A percentile compares a stretch with the other conserved stretches of the same genome.
These are phyloP conservation scores for Mimachlamys varia DNA, from an alignment of 2,888 invertebrate species.

Conservation along the genomic window DNA sequence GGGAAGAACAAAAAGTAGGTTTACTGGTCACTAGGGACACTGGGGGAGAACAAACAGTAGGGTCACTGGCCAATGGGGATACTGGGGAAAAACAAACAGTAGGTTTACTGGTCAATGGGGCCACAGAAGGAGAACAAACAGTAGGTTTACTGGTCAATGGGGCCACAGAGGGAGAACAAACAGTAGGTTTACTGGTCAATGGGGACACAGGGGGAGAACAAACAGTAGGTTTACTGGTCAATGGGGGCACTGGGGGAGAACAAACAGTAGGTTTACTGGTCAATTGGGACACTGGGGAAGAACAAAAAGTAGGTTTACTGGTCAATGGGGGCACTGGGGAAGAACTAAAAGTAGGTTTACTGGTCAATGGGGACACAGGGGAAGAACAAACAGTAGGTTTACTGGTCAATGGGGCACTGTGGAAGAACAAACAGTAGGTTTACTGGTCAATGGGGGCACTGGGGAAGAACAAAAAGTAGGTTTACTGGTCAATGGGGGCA, in stretches of 20 bases:
- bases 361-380: no score
- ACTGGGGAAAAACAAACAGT: constrained; percentile 74
- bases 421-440: constrained; percentile 72
- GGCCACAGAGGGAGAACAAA: constrained; percentile 62
- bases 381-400: no score
- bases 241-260: constrained; percentile 64
- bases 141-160: constrained; percentile 51
- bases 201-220: constrained; percentile 66
- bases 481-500: neutral
- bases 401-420: constrained; percentile 67
- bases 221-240: constrained; percentile 60
- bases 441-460: constrained; percentile 46
- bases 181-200: constrained; percentile 56
- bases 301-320: constrained; percentile 69
- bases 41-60: constrained; percentile 74
- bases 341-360: constrained; percentile 70
- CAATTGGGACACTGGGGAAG: constrained; percentile 56
- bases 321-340: constrained; percentile 54
- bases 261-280: constrained; percentile 63
- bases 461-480: constrained; percentile 72
- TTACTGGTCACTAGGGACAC: neutral
- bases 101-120: neutral
- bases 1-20: constrained; percentile 72
- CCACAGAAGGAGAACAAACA: constrained; percentile 71
- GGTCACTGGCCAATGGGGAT: no score